A percentile compares a stretch with the other conserved stretches of the same genome.
These are phyloP conservation scores for Spodoptera picta DNA, from an alignment of 2,888 invertebrate genomes.

Conservation along the genomic window DNA sequence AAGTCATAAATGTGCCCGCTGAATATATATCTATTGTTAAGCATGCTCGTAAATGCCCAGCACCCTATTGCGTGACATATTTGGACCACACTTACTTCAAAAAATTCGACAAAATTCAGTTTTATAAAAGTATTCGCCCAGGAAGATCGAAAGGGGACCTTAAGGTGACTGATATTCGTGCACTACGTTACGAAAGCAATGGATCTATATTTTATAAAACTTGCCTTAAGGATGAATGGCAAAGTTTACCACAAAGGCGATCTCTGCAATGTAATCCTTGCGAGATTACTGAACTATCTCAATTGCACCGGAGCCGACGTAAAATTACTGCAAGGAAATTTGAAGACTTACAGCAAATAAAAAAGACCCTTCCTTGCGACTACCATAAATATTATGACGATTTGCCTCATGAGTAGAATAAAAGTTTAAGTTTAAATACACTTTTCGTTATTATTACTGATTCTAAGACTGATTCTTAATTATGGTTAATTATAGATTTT, in stretches of 20 bases:
- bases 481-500: not conserved
- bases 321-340: constrained; percentile 12
- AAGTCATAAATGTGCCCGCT: constrained; percentile 20
- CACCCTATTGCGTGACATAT: constrained; percentile 4
- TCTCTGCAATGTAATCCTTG: constrained; percentile 9
- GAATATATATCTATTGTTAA: constrained; percentile 21
- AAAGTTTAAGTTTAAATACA: too few relatives aligned
- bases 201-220: constrained; percentile 11
- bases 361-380: constrained; percentile 6
- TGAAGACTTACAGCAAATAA: constrained; percentile 8
- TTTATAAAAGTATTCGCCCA: constrained; percentile 9
- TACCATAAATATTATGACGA: constrained; percentile 15
- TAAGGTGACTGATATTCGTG: constrained; percentile 2
- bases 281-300: constrained; percentile 1
- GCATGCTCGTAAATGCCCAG: constrained; percentile 4
- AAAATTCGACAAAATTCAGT: constrained; percentile 9
- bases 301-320: constrained; percentile 6
- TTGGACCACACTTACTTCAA: constrained; percentile 7
- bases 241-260: constrained; percentile 6
- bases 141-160: constrained; percentile 3
- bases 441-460: not conserved
- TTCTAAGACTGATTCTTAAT: not conserved
- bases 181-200: constrained; percentile 8
- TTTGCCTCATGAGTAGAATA: constrained; percentile 6
- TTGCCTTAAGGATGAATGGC: constrained; percentile 6